Conservation (phyloP, 92 coral and sea anemone genomes). For the Phenganax stokvisi region DNA sequence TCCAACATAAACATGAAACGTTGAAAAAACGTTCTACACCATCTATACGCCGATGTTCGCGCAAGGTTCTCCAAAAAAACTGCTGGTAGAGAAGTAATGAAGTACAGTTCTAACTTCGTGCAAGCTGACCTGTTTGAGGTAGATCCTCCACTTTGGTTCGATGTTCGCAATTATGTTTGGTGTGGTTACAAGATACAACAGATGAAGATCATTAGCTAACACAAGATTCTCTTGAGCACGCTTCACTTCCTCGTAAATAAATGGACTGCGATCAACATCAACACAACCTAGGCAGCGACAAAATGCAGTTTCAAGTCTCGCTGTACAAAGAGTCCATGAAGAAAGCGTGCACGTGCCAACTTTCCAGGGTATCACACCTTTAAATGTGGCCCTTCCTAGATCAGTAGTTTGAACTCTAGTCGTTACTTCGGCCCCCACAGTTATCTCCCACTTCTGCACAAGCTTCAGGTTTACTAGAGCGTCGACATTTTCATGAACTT, state of each 20-base stretch:
- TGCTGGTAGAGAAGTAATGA: no score
- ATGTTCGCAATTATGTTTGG: slow-evolving; percentile 55
- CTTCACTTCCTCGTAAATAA: slow-evolving; percentile 60
- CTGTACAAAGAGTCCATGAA: no score
- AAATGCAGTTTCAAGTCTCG: background rate
- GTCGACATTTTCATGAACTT: slow-evolving; percentile 40
- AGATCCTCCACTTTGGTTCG: slow-evolving; percentile 77
- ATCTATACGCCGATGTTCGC: no score
- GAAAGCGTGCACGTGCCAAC: no score
- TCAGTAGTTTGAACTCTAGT: slow-evolving; percentile 54
- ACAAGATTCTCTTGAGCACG: slow-evolving; percentile 69
- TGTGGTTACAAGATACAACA: slow-evolving; percentile 84
- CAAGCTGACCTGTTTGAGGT: slow-evolving; percentile 64
- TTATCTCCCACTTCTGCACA: slow-evolving; percentile 14
- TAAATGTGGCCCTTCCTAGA: slow-evolving; percentile 82
- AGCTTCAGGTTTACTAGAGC: slow-evolving; percentile 42
- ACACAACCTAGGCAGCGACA: slow-evolving; percentile 57
- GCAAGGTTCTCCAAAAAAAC: no score
- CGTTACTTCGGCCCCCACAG: slow-evolving; percentile 10
- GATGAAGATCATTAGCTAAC: slow-evolving; percentile 70
- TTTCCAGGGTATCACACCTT: slow-evolving; percentile 59
- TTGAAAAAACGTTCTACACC: no score
- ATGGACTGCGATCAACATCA: slow-evolving; percentile 67
- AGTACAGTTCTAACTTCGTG: background rate
- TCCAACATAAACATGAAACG: no score